Percentiles rank a stretch among this genome's conserved stretches.
Conservation (phyloP, 2,113 vertebrate species). For the Stegostoma tigrinum region DNA sequence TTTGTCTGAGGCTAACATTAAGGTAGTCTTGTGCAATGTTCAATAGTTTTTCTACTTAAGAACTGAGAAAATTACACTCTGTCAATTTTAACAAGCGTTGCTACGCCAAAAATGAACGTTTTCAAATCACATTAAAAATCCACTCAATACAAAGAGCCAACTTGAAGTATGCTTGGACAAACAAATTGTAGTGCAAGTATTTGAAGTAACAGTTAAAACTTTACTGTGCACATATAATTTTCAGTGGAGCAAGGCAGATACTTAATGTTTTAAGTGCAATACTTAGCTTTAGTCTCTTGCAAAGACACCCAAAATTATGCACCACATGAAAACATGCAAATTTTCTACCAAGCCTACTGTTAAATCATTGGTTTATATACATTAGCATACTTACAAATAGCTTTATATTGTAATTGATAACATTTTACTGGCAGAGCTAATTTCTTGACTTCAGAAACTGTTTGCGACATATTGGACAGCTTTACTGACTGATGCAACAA, state of each 20-base stretch:
- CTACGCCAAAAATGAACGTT: background rate
- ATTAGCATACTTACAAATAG: background rate
- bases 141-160: background rate
- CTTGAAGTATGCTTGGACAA: background rate
- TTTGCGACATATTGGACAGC: background rate
- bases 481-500: background rate
- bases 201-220: background rate
- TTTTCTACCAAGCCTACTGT: background rate
- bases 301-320: background rate
- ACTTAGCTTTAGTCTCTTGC: background rate
- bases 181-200: background rate
- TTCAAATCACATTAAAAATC: background rate
- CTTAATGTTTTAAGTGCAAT: background rate
- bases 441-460: background rate
- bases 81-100: background rate
- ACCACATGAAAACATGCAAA: background rate
- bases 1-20: background rate
- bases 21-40: background rate
- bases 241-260: background rate
- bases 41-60: background rate
- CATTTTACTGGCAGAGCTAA: background rate
- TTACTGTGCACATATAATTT: background rate
- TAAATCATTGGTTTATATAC: background rate
- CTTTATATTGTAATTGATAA: background rate
- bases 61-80: background rate